A percentile compares a stretch with the other conserved stretches of the same genome.
Conservation (phyloP, 2,797 vertebrate species). For the Crenuchus spilurus region DNA sequence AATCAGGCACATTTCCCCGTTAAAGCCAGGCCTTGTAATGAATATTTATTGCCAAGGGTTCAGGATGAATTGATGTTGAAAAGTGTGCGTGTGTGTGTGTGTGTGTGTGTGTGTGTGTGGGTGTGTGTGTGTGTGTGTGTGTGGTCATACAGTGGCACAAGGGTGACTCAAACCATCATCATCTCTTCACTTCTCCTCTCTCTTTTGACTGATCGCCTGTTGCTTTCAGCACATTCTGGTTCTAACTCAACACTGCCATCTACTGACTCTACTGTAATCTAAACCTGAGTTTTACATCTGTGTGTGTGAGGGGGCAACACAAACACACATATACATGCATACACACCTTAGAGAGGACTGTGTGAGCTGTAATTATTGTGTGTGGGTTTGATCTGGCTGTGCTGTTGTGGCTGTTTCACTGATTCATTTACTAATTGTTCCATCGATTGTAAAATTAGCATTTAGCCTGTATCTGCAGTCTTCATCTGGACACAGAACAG, state of each 20-base stretch:
- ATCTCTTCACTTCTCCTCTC: constrained; percentile 14
- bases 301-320: background rate
- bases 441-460: constrained; percentile 59
- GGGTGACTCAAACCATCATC: constrained; percentile 8
- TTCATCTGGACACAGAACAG: constrained; percentile 15
- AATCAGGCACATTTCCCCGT: constrained; percentile 70
- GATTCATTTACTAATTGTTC: constrained; percentile 75
- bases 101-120: constrained; percentile 9
- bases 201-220: constrained; percentile 21
- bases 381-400: constrained; percentile 64
- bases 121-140: background rate
- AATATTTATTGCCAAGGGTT: constrained; percentile 41
- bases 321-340: constrained; percentile 33
- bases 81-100: constrained; percentile 12
- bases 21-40: constrained; percentile 57
- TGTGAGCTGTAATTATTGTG: constrained; percentile 40
- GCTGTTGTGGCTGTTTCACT: constrained; percentile 68
- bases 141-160: background rate
- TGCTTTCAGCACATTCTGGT: constrained; percentile 23
- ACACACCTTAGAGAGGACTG: constrained; percentile 9
- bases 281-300: background rate
- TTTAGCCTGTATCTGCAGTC: constrained; percentile 22
- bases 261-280: constrained; percentile 59
- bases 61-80: constrained; percentile 39
- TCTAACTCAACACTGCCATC: constrained; percentile 75